Evolutionary conservation across 2,113 vertebrate genomes (phyloP), one percentile per base, ranked within the genome.

Genomic region (Ranitomeya imitator): DNA sequence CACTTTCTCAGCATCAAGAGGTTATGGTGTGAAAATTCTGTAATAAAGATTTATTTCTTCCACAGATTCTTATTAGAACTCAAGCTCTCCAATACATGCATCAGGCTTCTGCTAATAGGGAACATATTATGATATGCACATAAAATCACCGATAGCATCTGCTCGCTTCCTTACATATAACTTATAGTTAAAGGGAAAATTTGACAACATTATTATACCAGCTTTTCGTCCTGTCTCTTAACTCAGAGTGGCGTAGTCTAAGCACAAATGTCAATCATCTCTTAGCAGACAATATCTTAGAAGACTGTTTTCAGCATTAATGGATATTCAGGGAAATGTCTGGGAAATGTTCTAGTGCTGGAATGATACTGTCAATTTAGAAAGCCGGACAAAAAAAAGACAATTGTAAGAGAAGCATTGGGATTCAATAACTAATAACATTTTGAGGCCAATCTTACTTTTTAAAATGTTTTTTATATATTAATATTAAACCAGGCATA

Each of bases 21-120:
- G 77, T 79, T 55, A 79, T 57, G 52, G 52, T 79, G 77, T 57
- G 77, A 79, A 78, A n/a, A 79, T 52, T 79, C 21, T 55, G 52
- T 57, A 79, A 79, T 79, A 55, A 79, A 79, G 52, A 54, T 79
- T 79, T 79, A 79, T 57, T 76, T 76, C 37, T 76, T 76, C 21
- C 77, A 8, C 73, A 54, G 52, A 54, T 18, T 51, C 37, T 52
- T 77, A 77, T 78, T 78, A 74, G 71, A 37, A 51, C 13, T 54
- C 52, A 54, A 26, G 78, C 78, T 26, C 78, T 59, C 78, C 54
- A 57, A 16, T 80, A 79, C 77, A 79, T 79, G 51, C 52, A 79
- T 57, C n/a, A 51, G 4, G 51, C 52, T 79, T 55, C 21, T 10
- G 52, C 52, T 79, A 79, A 57, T 79, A 79, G 57, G 51, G 77